A percentile compares a stretch with the other conserved stretches of the same genome.
These are phyloP conservation scores for Noctua comes DNA, from an alignment of 2,888 invertebrate genomes.

Conservation along the genomic window DNA sequence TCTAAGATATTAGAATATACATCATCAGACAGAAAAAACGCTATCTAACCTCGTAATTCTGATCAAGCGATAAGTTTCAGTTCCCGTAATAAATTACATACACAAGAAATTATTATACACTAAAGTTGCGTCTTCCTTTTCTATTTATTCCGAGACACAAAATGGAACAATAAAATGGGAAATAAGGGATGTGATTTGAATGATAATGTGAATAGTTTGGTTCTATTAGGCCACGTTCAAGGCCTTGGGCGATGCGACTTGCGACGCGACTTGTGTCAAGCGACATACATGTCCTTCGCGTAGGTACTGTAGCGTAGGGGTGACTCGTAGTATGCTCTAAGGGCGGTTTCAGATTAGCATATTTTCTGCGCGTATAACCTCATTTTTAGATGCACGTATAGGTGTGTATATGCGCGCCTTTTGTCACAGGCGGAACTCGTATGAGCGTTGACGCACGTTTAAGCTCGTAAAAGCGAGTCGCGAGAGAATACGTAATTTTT, in stretches of 20 bases:
- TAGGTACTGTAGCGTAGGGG: not conserved
- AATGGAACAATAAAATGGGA: conserved; percentile 47
- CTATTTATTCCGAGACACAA: conserved; percentile 48
- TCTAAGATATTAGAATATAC: conserved; percentile 17
- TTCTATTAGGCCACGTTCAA: not conserved
- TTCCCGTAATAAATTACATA: conserved; percentile 32
- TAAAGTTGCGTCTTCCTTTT: conserved; percentile 12
- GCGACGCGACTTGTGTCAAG: not conserved
- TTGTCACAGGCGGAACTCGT: too few relatives aligned
- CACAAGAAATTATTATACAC: conserved; percentile 35
- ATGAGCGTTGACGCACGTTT: not conserved
- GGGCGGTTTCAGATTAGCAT: not conserved
- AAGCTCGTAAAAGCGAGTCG: not conserved
- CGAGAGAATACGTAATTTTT: not conserved
- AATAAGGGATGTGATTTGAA: conserved; percentile 53
- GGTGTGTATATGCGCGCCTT: not conserved
- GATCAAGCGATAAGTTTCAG: conserved; percentile 42
- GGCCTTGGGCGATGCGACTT: not conserved
- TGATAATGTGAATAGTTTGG: conserved; percentile 53
- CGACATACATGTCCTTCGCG: not conserved
- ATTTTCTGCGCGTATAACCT: not conserved
- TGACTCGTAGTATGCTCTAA: not conserved
- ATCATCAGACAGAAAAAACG: conserved; percentile 13
- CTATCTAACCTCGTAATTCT: conserved; percentile 33
- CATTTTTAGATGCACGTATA: not conserved